Base-by-base conservation (phyloP, 2,797 vertebrate genomes). In the Loris lydekkerianus region DNA sequence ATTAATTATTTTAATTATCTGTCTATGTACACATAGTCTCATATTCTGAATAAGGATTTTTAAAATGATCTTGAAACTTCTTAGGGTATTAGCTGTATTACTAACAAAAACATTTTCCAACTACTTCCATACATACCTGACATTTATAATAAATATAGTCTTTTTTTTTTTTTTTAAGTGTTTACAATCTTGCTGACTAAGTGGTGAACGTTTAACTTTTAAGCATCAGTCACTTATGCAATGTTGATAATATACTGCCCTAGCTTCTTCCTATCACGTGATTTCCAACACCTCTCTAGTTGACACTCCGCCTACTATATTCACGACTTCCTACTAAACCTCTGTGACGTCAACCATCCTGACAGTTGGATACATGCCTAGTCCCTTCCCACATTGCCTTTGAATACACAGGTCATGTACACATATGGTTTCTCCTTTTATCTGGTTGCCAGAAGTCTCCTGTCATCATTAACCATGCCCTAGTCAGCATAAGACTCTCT, bases 1-100 rank as follows among this genome's bases (percentile, higher is more conserved):
- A 95, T 96, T 93, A 78, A 95, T 96, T 95, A 95, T 91, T 95
- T 95, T 95, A 93, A 93, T 91, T 89, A 91, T 81, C 43, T 18
- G 13, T 95, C 25, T 76, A 34, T 86, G 21, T 92, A 78, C 18
- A 92, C 34, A 78, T 46, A 60, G 56, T 76, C 56, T 86, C 31
- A 85, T 80, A 91, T 83, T 76, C 70, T 86, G 82, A 80, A 77
- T 72, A 72, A 76, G 13, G 4, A 53, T 58, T 96, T 93, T 49
- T 31, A 81, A 85, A 97, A 88, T 63, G 78, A 60, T 86, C 86
- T 91, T 92, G 43, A 83, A 85, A 90, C 5, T 73, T 75, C 58
- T 77, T 18, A 58, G 29, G 40, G 3, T 69, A 43, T 65, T 73
- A 77, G 1, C 13, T 82, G 0, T 70, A 61, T 7, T 73, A 43